Base-by-base conservation (phyloP, 2,888 invertebrate genomes). In the Fragum whitleyi region DNA sequence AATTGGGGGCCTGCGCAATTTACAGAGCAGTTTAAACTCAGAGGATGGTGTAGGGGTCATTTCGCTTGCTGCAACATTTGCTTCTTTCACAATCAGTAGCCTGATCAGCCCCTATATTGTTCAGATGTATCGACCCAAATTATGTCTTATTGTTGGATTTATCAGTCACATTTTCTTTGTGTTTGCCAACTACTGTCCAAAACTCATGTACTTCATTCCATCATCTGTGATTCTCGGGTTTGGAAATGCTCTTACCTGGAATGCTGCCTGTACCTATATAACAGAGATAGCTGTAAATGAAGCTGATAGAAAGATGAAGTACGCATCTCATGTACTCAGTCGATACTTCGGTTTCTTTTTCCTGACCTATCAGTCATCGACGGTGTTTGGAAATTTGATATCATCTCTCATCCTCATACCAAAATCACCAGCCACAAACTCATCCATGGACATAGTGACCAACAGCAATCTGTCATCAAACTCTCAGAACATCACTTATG, bases 21-120 rank as follows among this genome's bases (percentile, higher is more conserved):
- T 93, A 14, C 93, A 93, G 81, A 93, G 93, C 79, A 93, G 93
- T 75, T 70, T 93, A 53, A 92, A 93, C 77, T 86, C 88, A 39
- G 89, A 90, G 28, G 90, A 88, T 14, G 92, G 92, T 6, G 84
- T 93, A 9, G 93, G 93, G 0, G 84, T 93, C 21, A 89, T 88
- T 47, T 90, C 92, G 0, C 88, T 93, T 23, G 91, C 92, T 28
- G 82, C 87, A 28, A 75, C 88, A 36, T 92, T 87, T 81, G 89
- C 81, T 7, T 85, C 87, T n/a, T 92, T 92, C 73, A 89, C 91
- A 72, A 32, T 92, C 21, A 91, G 92, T 19, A 93, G 92, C 76
- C 83, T 93, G 16, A 85, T 92, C 55, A 91, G 92, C 28, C 89
- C 92, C 7, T 89, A 90, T n/a, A 76, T 93, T 21, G 91, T 93